Conservation (phyloP, 2,113 vertebrate genomes). For the Xiphias gladius region DNA sequence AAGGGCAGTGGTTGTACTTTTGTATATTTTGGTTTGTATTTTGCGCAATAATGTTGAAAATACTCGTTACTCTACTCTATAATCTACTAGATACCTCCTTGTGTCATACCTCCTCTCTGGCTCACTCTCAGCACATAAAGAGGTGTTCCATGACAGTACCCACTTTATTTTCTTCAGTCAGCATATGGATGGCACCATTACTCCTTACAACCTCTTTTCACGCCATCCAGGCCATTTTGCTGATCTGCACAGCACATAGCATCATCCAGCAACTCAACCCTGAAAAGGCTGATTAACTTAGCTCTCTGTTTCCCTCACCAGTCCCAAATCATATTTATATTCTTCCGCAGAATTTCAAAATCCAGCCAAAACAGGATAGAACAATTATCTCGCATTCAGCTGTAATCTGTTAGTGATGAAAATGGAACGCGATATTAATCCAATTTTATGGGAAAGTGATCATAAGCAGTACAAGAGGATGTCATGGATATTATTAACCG, state of each 20-base stretch:
- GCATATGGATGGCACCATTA: slow-evolving; percentile 77
- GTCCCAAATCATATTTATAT: slow-evolving; percentile 57
- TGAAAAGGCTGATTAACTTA: slow-evolving; percentile 72
- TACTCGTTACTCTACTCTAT: background rate
- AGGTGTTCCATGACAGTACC: slow-evolving; percentile 51
- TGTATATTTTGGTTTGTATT: background rate
- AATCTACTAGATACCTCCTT: background rate
- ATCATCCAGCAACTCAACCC: slow-evolving; percentile 62
- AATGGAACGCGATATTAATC: slow-evolving; percentile 38
- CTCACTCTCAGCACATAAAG: slow-evolving; percentile 37
- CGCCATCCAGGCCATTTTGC: slow-evolving; percentile 59
- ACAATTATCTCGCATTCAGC: slow-evolving; percentile 32
- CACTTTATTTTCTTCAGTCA: slow-evolving; percentile 64
- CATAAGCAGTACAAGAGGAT: slow-evolving; percentile 23
- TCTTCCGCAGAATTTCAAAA: slow-evolving; percentile 52
- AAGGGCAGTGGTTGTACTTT: background rate
- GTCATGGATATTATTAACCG: background rate
- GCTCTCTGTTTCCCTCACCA: slow-evolving; percentile 29
- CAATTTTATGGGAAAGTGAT: slow-evolving; percentile 57
- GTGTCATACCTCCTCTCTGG: slow-evolving; percentile 17
- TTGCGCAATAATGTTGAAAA: slow-evolving; percentile 9
- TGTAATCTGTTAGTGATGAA: slow-evolving; percentile 51
- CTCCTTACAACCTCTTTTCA: slow-evolving; percentile 67
- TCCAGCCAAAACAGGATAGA: slow-evolving; percentile 39
- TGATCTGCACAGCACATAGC: slow-evolving; percentile 64